Conservation (phyloP, 2,888 invertebrate species). For the Melinaea marsaeus region DNA sequence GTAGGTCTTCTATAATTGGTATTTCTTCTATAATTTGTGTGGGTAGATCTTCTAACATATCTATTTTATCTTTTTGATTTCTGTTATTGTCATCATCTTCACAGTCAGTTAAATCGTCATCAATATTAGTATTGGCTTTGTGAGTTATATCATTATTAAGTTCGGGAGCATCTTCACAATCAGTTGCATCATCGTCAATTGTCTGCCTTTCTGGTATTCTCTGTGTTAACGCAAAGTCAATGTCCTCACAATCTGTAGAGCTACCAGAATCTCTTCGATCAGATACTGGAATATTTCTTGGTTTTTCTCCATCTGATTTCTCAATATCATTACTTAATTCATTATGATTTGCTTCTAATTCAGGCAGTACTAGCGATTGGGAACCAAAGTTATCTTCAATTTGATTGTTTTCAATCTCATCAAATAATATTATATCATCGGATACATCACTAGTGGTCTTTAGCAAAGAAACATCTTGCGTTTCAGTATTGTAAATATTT, state of each 20-base stretch:
- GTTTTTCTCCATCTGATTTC: slow-evolving; percentile 23
- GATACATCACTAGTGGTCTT: slow-evolving; percentile 36
- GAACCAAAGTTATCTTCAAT: slow-evolving; percentile 51
- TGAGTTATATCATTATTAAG: slow-evolving; percentile 2
- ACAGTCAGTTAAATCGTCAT: slow-evolving; percentile 50
- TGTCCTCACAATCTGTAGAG: slow-evolving; percentile 54
- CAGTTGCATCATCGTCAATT: slow-evolving; percentile 43
- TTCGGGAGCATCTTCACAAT: slow-evolving; percentile 44
- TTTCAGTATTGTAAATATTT: slow-evolving; percentile 39
- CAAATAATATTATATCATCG: slow-evolving; percentile 57
- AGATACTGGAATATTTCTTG: slow-evolving; percentile 21
- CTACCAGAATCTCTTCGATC: slow-evolving; percentile 39
- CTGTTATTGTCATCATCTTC: slow-evolving; percentile 35
- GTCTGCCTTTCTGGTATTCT: slow-evolving; percentile 34
- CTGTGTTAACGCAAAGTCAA: slow-evolving; percentile 46
- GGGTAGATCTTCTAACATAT: slow-evolving; percentile 35
- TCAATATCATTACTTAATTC: not conserved
- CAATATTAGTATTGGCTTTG: slow-evolving; percentile 18
- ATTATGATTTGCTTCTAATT: slow-evolving; percentile 25
- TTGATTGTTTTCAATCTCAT: slow-evolving; percentile 49
- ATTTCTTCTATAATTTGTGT: slow-evolving; percentile 35
- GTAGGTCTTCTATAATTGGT: slow-evolving; percentile 33
- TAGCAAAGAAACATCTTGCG: slow-evolving; percentile 21
- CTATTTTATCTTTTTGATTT: slow-evolving; percentile 9
- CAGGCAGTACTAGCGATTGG: slow-evolving; percentile 52